Percentiles rank a stretch among this genome's conserved stretches.
These are phyloP conservation scores for Drosophila limbata DNA, from an alignment of 2,888 invertebrate species.

Conservation along the genomic window DNA sequence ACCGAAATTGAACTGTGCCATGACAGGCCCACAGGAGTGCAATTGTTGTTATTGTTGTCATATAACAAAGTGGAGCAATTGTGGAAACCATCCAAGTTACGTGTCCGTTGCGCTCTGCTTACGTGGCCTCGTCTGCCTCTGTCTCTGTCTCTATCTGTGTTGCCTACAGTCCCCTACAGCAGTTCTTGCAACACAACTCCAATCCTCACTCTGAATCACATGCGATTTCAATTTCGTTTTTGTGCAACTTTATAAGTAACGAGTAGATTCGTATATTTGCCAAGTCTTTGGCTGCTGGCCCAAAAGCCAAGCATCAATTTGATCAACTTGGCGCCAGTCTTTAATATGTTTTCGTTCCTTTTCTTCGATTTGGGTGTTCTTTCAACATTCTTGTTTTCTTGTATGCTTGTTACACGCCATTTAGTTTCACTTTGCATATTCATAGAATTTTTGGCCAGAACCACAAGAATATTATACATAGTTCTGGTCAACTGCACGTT, in stretches of 20 bases:
- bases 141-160: not conserved
- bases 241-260: constrained; percentile 63
- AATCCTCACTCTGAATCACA: constrained; percentile 40
- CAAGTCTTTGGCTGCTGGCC: constrained; percentile 62
- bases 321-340: constrained; percentile 77
- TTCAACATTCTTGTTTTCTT: constrained; percentile 21
- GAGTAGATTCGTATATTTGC: constrained; percentile 32
- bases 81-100: constrained; percentile 55
- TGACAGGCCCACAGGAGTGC: constrained; percentile 62
- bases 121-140: constrained; percentile 11
- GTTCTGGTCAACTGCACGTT: constrained; percentile 43
- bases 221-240: constrained; percentile 57
- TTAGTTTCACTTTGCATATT: constrained; percentile 74
- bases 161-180: not conserved
- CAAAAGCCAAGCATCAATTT: constrained; percentile 75
- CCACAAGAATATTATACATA: constrained; percentile 46
- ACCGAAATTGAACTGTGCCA: constrained; percentile 72
- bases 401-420: constrained; percentile 72
- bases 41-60: constrained; percentile 47
- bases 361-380: constrained; percentile 25
- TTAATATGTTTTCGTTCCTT: constrained; percentile 64
- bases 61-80: constrained; percentile 50
- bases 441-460: constrained; percentile 49
- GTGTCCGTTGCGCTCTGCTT: constrained; percentile 74
- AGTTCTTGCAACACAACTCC: constrained; percentile 12